phyloP scores from a whole-genome alignment of 2,797 vertebrate species.

The Euthynnus affinis region DNA sequence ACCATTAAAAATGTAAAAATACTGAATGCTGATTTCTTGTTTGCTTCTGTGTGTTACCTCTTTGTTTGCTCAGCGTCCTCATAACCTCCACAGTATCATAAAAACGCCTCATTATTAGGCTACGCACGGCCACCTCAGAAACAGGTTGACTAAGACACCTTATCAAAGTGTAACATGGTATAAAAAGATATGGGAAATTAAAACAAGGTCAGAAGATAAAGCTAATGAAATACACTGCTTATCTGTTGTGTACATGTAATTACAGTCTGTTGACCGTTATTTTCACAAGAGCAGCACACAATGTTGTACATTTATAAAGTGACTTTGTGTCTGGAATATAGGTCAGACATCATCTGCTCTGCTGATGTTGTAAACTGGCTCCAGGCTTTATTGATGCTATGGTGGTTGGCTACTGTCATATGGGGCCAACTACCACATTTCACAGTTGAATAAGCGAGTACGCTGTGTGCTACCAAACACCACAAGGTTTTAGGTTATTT shows the following conservation, averaged over 20 bases:
- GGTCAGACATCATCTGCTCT: slow-evolving; percentile 66
- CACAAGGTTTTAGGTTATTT: slow-evolving; percentile 14
- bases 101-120: neutral
- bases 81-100: neutral
- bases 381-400: slow-evolving; percentile 55
- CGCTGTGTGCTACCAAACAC: slow-evolving; percentile 21
- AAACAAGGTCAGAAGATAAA: slow-evolving; percentile 44
- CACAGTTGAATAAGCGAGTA: slow-evolving; percentile 40
- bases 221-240: slow-evolving; percentile 33
- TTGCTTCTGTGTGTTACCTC: neutral
- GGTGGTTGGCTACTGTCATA: slow-evolving; percentile 24
- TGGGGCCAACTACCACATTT: slow-evolving; percentile 44
- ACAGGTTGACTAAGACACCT: neutral
- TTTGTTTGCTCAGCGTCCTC: neutral
- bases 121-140: neutral
- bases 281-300: neutral
- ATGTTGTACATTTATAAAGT: neutral
- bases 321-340: slow-evolving; percentile 38
- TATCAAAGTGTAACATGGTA: neutral
- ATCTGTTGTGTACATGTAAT: slow-evolving; percentile 24
- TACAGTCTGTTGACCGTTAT: neutral
- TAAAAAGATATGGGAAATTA: slow-evolving; percentile 20
- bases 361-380: slow-evolving; percentile 44
- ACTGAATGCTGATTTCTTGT: neutral
- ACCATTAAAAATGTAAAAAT: neutral